phyloP scores from a whole-genome alignment of 2,113 vertebrate species.

The Toxotes jaculatrix region DNA sequence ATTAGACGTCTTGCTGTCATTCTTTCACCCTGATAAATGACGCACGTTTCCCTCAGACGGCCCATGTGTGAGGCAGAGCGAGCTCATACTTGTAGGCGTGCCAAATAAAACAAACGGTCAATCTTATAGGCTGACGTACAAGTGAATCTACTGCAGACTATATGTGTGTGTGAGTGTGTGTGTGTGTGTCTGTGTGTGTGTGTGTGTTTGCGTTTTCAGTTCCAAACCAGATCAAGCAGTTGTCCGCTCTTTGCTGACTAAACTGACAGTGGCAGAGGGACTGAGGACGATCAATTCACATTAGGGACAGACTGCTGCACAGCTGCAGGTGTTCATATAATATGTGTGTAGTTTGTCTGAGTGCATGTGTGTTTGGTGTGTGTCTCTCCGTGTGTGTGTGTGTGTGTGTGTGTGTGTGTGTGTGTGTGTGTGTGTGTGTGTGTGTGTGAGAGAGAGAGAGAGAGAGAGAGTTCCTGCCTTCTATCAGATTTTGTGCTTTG shows the following conservation, averaged over 20 bases:
- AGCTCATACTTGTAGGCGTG: slow-evolving; percentile 33
- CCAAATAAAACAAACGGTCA: slow-evolving; percentile 60
- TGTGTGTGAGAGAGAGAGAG: background rate
- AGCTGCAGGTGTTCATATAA: slow-evolving; percentile 57
- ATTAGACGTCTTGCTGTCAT: slow-evolving; percentile 70
- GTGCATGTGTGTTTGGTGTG: background rate
- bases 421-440: background rate
- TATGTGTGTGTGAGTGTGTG: background rate
- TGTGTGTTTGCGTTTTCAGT: slow-evolving; percentile 13
- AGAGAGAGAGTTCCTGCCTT: background rate
- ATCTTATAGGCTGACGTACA: slow-evolving; percentile 24
- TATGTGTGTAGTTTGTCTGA: background rate
- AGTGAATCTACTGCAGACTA: background rate
- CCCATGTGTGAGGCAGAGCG: slow-evolving; percentile 46
- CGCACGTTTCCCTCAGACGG: slow-evolving; percentile 45
- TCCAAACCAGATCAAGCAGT: slow-evolving; percentile 55
- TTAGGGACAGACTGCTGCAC: slow-evolving; percentile 43
- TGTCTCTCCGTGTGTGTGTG: background rate
- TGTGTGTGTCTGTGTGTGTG: slow-evolving; percentile 19
- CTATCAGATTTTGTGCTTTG: slow-evolving; percentile 11
- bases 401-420: background rate
- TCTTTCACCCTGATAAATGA: slow-evolving; percentile 73
- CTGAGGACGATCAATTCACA: slow-evolving; percentile 58
- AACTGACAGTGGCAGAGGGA: slow-evolving; percentile 27
- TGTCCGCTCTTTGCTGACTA: slow-evolving; percentile 26